Base-by-base conservation (phyloP, 2,888 invertebrate species). In the Sarcophaga subvicina region DNA sequence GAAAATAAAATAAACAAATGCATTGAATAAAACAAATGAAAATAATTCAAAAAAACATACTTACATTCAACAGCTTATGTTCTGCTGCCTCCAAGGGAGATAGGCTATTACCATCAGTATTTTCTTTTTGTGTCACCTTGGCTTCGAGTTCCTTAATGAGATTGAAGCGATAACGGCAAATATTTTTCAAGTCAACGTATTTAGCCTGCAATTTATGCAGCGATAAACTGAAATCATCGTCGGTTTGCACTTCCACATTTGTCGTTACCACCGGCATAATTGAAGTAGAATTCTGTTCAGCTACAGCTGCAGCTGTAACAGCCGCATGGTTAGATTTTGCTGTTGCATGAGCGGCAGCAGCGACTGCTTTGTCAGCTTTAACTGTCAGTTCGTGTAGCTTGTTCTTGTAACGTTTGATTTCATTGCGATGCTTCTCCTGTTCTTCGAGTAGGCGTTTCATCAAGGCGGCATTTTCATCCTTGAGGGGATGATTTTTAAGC, bases 401-500 rank as follows among this genome's bases (percentile, higher is more conserved):
- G 25, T 88, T 89, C 60, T 90, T 91, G n/a, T 90, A 88, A 25
- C 91, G 90, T 80, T 90, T 91, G 0, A 92, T 77, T 85, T 93
- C 93, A 25, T 81, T 85, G 0, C 90, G 90, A 2, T 90, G 86
- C 63, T 90, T 91, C 0, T 90, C 90, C 72, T 92, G 91, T 70
- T 92, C 91, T 3, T 92, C 92, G 25, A 89, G 87, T 1, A 93
- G 81, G 4, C 91, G 90, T 67, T 91, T 91, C 60, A 90, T 91
- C 0, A 93, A 86, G 17, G 79, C 85, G 0, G 90, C 91, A 78
- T 91, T 91, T 83, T 93, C 92, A 3, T 90, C 90, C 80, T 92
- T 92, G 0, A 92, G 81, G 0, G 93, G 92, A 89, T 93, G 91
- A 80, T 90, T 90, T 85, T 91, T 91, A 4, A 92, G 73, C 87